phyloP scores from a whole-genome alignment of 37 sponge, comb jelly and placozoan genomes.

The Eunapius fragilis region DNA sequence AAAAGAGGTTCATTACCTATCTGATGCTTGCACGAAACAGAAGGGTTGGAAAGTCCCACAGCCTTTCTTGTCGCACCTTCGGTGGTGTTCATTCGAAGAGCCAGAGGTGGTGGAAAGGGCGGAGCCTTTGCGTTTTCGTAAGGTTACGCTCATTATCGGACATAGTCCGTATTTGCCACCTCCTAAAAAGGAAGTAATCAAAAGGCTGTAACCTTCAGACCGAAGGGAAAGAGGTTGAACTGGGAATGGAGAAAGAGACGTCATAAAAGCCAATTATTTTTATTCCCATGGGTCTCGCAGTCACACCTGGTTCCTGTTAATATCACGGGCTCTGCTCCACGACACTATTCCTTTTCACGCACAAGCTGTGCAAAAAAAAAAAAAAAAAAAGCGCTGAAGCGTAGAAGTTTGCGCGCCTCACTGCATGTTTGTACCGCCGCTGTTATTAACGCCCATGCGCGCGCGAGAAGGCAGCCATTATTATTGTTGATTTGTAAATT shows the following conservation, averaged over 20 bases:
- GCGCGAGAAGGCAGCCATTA: neutral
- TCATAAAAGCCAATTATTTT: too few relatives aligned
- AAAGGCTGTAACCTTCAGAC: too few relatives aligned
- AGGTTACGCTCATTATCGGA: neutral
- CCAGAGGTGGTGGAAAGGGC: neutral
- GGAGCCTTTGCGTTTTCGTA: neutral
- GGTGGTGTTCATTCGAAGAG: neutral
- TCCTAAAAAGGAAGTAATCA: neutral
- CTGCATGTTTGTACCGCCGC: neutral
- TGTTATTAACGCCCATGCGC: neutral
- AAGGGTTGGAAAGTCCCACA: constrained; percentile 45
- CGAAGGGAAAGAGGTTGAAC: neutral
- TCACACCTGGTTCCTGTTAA: neutral
- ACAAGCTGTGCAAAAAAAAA: neutral
- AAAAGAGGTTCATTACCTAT: constrained; percentile 34
- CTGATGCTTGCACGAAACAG: constrained; percentile 59
- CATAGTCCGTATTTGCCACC: neutral
- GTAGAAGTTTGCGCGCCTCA: neutral
- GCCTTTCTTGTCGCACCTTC: constrained; percentile 57
- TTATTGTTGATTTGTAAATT: neutral
- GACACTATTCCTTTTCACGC: neutral
- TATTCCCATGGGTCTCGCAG: neutral
- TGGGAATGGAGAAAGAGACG: neutral
- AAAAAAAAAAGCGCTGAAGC: neutral
- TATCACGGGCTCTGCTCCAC: neutral